Evolutionary conservation across 1,140 invertebrate genomes (phyloP).

Genomic region (Plutomurus gul): DNA sequence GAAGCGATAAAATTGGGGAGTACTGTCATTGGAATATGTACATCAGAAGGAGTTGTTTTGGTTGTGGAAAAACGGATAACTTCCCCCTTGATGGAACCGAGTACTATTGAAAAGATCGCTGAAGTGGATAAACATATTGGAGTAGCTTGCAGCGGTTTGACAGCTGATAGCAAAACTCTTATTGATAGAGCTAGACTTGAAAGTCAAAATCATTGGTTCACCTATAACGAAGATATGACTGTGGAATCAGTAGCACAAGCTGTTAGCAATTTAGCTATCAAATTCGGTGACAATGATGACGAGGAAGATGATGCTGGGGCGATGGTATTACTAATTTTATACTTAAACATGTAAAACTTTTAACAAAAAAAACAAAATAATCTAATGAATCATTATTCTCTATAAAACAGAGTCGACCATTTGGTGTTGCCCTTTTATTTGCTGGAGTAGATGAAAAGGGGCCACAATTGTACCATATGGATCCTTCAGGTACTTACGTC

Average conservation of each 20-base stretch:
- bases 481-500: conserved; percentile 96
- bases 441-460: conserved; percentile 84
- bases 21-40: conserved; percentile 97
- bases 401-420: conserved; percentile 79
- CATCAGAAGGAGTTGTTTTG: conserved; percentile 89
- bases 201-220: conserved; percentile 97
- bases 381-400: neutral
- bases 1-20: conserved; percentile 99
- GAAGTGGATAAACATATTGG: conserved; percentile 95
- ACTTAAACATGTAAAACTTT: no score
- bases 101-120: conserved; percentile 67
- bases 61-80: conserved; percentile 98
- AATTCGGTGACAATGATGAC: conserved; percentile 96
- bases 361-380: neutral
- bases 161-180: conserved; percentile 95
- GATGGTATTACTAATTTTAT: conserved; percentile 66
- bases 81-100: conserved; percentile 92
- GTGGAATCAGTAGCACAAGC: conserved; percentile 97
- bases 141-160: conserved; percentile 96
- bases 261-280: conserved; percentile 96
- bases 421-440: conserved; percentile 95
- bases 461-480: conserved; percentile 93
- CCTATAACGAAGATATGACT: conserved; percentile 93
- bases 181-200: conserved; percentile 94
- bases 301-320: conserved; percentile 91